Evolutionary conservation across 1,140 invertebrate genomes (phyloP), one percentile per base, ranked within the genome.

Genomic region (Drosophila serrata): DNA sequence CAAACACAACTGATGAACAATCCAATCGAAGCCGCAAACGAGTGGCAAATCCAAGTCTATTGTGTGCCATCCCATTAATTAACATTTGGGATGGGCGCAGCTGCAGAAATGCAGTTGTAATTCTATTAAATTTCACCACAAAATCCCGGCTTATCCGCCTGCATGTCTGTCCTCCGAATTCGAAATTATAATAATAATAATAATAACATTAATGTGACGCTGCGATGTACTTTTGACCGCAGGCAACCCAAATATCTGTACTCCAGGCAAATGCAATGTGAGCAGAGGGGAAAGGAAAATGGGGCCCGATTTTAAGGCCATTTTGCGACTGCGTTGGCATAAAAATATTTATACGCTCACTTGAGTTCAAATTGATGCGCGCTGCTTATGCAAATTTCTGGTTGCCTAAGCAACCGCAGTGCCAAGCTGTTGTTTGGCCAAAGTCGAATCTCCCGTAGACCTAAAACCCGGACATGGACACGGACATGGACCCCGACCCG

Each of bases 361-460:
- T 73, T 88, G 80, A 82, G 46, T 73, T 27, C 67, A 69, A 88
- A 88, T 88, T 88, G 82, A 82, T 87, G 84, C 49, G 70, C 82
- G 82, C 79, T 86, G 79, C 77, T 87, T 87, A 87, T 87, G 84
- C 80, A 87, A 88, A 88, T 87, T 87, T 87, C 68, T 84, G 64
- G 67, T 84, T 77, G 79, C 56, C 80, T 70, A 88, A 87, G 82
- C 82, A 82, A 82, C 75, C 82, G 75, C 69, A 78, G 48, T 57
- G 69, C 56, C 74, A 75, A 67, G 68, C 60, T 75, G 75, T 69
- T 75, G 61, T 81, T 81, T 76, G 40, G 61, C 53, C 33, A 68
- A 31, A 45, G 19, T 48, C 40, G 35, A 33, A 51, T 27, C 42
- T 13, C 22, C 55, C 33, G 55, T 33, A 40, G 43, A 68, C 22